phyloP scores from a whole-genome alignment of 2,113 vertebrate species.

The Tychaedon coryphoeus region DNA sequence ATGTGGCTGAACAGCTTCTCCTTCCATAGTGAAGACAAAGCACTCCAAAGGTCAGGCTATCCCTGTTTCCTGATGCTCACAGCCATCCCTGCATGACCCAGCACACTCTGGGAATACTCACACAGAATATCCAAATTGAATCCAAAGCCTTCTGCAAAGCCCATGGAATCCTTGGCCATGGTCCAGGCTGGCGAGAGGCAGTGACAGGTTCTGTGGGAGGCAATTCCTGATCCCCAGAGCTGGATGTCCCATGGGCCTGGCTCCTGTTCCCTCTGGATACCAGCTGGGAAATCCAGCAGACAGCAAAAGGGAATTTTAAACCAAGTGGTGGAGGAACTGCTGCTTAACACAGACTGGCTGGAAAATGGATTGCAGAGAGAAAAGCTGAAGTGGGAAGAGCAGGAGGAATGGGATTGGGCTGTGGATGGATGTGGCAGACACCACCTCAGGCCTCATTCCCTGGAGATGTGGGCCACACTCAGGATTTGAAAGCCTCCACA shows the following conservation, averaged over 20 bases:
- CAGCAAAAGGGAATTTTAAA: background rate
- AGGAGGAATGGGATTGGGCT: background rate
- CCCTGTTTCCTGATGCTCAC: background rate
- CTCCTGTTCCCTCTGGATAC: background rate
- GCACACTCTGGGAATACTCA: background rate
- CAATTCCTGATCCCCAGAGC: background rate
- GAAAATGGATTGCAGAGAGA: background rate
- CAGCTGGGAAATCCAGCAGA: background rate
- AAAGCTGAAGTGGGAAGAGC: background rate
- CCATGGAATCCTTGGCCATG: background rate
- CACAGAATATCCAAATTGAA: background rate
- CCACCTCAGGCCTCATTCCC: background rate
- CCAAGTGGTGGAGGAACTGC: background rate
- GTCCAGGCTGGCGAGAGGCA: background rate
- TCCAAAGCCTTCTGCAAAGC: background rate
- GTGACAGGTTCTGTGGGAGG: background rate
- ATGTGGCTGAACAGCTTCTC: background rate
- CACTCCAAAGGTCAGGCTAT: background rate
- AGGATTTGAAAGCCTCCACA: background rate
- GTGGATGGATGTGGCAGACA: background rate
- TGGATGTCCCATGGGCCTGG: fast-evolving
- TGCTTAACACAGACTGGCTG: background rate
- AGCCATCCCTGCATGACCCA: background rate
- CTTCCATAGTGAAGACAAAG: fast-evolving
- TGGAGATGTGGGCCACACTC: background rate